Evolutionary conservation across 1,140 invertebrate genomes (phyloP).

Genomic region (Medauroidea extradentata): DNA sequence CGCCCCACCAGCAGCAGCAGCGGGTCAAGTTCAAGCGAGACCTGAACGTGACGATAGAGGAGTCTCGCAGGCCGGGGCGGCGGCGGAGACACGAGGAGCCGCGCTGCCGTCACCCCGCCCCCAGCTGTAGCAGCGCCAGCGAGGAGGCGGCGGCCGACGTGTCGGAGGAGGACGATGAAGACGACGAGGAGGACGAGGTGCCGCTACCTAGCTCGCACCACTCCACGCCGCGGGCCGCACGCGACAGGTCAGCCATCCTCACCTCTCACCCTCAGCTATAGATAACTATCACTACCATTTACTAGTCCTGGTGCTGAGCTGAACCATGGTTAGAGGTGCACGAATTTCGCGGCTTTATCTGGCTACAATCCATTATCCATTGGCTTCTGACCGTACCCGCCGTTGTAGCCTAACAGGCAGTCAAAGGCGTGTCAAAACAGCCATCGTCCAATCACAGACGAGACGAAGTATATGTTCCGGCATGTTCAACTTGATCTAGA

Average conservation of each 20-base stretch:
- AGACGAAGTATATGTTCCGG: too few relatives aligned
- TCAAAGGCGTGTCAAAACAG: too few relatives aligned
- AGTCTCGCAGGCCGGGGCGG: constrained; percentile 14
- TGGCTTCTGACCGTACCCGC: too few relatives aligned
- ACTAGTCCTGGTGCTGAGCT: too few relatives aligned
- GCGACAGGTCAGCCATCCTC: neutral
- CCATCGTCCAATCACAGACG: too few relatives aligned
- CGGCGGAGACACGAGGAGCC: constrained; percentile 9
- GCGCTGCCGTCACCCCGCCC: neutral
- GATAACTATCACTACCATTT: too few relatives aligned
- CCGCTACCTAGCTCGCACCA: neutral
- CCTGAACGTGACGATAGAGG: constrained; percentile 36
- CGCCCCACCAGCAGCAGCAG: constrained; percentile 9
- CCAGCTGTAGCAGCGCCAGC: constrained; percentile 1
- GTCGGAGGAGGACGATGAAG: constrained; percentile 45
- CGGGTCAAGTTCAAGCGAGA: constrained; percentile 25
- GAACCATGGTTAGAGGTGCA: too few relatives aligned
- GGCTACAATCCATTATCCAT: too few relatives aligned
- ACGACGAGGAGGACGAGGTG: constrained; percentile 25
- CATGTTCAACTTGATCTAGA: too few relatives aligned
- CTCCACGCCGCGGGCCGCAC: neutral
- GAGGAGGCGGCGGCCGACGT: constrained; percentile 42
- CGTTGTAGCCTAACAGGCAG: too few relatives aligned
- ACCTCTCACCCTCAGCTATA: too few relatives aligned
- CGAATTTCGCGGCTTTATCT: too few relatives aligned